Conservation (phyloP, 1,140 invertebrate genomes). For the Conus betulinus region DNA sequence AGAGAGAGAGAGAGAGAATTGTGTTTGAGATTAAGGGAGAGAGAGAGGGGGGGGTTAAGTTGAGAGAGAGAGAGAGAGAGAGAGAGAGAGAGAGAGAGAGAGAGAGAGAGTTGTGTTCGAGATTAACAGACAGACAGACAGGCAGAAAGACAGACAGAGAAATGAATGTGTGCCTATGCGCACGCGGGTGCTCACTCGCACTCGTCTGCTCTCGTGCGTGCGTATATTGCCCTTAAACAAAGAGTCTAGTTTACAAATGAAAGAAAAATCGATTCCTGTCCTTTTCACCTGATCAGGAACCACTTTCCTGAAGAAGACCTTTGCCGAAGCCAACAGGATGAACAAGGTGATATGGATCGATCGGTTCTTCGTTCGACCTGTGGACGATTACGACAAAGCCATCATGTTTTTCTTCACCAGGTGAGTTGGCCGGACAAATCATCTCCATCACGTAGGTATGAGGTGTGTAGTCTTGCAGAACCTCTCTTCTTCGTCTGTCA, state of each 20-base stretch:
- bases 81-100: no score
- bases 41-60: no score
- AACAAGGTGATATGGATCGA: background rate
- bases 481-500: no score
- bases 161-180: no score
- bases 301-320: constrained; percentile 15
- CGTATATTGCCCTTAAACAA: background rate
- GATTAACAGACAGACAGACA: background rate
- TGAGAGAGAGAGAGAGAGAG: no score
- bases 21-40: no score
- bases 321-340: background rate
- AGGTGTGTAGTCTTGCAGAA: no score
- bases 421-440: background rate
- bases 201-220: no score
- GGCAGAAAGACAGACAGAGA: background rate
- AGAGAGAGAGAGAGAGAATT: no score
- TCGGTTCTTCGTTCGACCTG: constrained; percentile 12
- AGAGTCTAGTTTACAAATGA: background rate
- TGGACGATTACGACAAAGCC: constrained; percentile 15
- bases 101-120: no score
- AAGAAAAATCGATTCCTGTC: background rate
- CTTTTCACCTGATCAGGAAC: background rate
- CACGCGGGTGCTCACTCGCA: no score
- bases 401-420: constrained; percentile 34
- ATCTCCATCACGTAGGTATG: no score